phyloP scores from a whole-genome alignment of 2,888 invertebrate genomes.

The Drosophila melanosoma region DNA sequence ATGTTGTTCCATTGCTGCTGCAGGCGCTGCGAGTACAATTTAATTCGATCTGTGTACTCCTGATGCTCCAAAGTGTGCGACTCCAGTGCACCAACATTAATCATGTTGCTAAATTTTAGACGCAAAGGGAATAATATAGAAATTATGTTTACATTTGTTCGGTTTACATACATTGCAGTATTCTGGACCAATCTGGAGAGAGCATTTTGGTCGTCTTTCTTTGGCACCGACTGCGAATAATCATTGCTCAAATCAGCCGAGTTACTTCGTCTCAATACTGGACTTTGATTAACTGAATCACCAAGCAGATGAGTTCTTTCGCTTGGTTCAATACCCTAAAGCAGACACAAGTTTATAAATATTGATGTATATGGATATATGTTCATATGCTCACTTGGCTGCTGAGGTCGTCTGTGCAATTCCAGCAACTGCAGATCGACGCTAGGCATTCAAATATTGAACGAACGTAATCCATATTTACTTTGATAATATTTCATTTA shows the following conservation, averaged over 20 bases:
- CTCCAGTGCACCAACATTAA: constrained; percentile 96
- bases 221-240: constrained; percentile 88
- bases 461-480: constrained; percentile 82
- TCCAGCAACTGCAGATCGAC: constrained; percentile 82
- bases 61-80: constrained; percentile 95
- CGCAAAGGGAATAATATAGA: background rate
- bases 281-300: constrained; percentile 91
- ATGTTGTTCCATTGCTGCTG: constrained; percentile 86
- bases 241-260: constrained; percentile 89
- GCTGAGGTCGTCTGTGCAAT: constrained; percentile 82
- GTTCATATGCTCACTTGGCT: constrained; percentile 71
- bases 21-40: constrained; percentile 88
- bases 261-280: constrained; percentile 89
- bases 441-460: constrained; percentile 81
- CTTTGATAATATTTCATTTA: constrained; percentile 22
- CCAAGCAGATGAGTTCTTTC: constrained; percentile 92
- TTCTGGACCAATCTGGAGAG: constrained; percentile 95
- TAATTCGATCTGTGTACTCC: constrained; percentile 93
- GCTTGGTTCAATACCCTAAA: constrained; percentile 86
- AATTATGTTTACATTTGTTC: background rate
- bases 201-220: constrained; percentile 96
- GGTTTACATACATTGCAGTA: constrained; percentile 91
- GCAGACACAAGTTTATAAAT: background rate
- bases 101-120: constrained; percentile 90
- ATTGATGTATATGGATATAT: background rate